Evolutionary conservation across 2,888 invertebrate genomes (phyloP).

Genomic region (Smittia aterrima): DNA sequence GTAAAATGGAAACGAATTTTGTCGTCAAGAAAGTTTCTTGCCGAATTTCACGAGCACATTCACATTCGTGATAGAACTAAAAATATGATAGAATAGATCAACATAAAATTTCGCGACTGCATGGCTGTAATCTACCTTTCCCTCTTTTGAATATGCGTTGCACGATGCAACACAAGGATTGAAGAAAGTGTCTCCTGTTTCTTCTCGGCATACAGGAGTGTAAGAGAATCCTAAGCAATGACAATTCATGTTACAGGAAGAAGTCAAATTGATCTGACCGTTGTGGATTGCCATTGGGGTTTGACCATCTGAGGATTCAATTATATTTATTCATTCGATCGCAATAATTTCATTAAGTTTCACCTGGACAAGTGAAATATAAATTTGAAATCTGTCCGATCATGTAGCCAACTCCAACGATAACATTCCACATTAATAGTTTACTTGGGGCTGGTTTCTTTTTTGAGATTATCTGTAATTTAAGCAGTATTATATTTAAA

Average conservation of each 20-base stretch:
- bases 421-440: conserved; percentile 62
- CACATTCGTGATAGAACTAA: conserved; percentile 28
- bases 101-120: too few relatives aligned
- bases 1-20: too few relatives aligned
- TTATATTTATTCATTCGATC: conserved; percentile 44
- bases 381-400: conserved; percentile 57
- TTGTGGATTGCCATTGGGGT: conserved; percentile 16
- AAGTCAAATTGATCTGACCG: conserved; percentile 56
- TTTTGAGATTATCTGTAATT: conserved; percentile 63
- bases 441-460: conserved; percentile 59
- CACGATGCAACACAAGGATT: conserved; percentile 76
- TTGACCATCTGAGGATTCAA: conserved; percentile 37
- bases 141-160: conserved; percentile 43
- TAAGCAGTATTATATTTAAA: too few relatives aligned
- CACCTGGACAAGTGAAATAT: conserved; percentile 57
- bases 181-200: conserved; percentile 61
- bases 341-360: conserved; percentile 43
- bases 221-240: conserved; percentile 61
- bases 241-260: conserved; percentile 61
- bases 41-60: too few relatives aligned
- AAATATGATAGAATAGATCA: conserved; percentile 4
- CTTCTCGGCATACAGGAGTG: conserved; percentile 63
- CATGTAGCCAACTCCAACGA: conserved; percentile 59
- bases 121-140: conserved; percentile 43
- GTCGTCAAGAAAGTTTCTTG: background rate